Conservation (phyloP, 2,888 invertebrate genomes). For the Acanthoscelides obtectus region DNA sequence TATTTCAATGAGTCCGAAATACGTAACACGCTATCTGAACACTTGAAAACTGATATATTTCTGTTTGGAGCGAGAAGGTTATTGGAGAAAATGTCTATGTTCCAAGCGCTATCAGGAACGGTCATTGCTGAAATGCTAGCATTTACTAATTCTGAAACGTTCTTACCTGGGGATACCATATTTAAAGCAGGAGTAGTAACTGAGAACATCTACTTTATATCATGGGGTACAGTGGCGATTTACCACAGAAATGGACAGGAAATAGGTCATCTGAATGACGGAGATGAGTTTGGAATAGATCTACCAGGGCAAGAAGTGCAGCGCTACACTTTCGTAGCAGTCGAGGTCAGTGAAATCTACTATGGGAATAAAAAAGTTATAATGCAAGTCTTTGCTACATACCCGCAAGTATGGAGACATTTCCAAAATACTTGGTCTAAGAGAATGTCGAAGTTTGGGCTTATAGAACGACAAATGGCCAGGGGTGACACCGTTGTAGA, state of each 20-base stretch:
- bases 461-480: neutral
- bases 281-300: slow-evolving; percentile 47
- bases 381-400: neutral
- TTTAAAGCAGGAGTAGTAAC: slow-evolving; percentile 42
- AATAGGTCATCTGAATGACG: slow-evolving; percentile 52
- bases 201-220: slow-evolving; percentile 51
- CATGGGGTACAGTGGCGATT: slow-evolving; percentile 49
- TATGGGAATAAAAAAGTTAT: neutral
- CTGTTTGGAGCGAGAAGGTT: slow-evolving; percentile 47
- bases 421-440: neutral
- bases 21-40: slow-evolving; percentile 36
- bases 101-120: slow-evolving; percentile 43
- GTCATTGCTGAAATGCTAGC: slow-evolving; percentile 34
- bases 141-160: slow-evolving; percentile 13
- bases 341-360: slow-evolving; percentile 41
- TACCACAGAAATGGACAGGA: slow-evolving; percentile 48
- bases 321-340: slow-evolving; percentile 26
- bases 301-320: slow-evolving; percentile 16
- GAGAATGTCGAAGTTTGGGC: neutral
- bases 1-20: slow-evolving; percentile 51
- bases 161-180: slow-evolving; percentile 41
- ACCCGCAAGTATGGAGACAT: neutral
- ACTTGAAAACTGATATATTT: slow-evolving; percentile 45
- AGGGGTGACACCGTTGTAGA: neutral
- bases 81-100: slow-evolving; percentile 48